A percentile compares a stretch with the other conserved stretches of the same genome.
phyloP scores from a whole-genome alignment of 1,140 invertebrate genomes.

The Drosophila lini region DNA sequence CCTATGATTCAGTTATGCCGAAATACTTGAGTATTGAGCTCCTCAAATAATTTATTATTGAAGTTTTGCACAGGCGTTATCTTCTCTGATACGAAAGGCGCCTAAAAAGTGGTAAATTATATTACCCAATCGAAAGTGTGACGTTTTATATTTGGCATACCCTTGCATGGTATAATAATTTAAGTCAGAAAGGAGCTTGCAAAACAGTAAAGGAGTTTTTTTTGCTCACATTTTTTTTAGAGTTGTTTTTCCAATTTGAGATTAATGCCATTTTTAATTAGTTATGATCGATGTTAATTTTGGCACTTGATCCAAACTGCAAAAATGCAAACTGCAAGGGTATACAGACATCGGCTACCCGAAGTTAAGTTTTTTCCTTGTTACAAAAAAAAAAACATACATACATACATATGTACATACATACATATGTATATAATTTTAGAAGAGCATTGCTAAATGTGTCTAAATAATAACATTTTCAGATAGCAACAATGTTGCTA shows the following conservation, averaged over 20 bases:
- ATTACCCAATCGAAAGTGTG: conserved; percentile 15
- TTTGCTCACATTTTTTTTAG: too few relatives aligned
- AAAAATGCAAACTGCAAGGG: too few relatives aligned
- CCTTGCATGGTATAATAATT: too few relatives aligned
- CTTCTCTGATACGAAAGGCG: conserved; percentile 26
- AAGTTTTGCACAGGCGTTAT: conserved; percentile 35
- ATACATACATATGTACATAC: background rate
- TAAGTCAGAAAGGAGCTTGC: too few relatives aligned
- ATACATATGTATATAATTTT: background rate
- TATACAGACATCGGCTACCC: too few relatives aligned
- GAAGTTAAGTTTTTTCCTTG: too few relatives aligned
- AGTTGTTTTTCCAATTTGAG: too few relatives aligned
- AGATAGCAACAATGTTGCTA: conserved; percentile 32
- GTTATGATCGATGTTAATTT: too few relatives aligned
- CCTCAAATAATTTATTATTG: conserved; percentile 41
- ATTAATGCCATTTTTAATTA: too few relatives aligned
- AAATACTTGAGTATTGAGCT: conserved; percentile 37
- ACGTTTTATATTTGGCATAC: too few relatives aligned
- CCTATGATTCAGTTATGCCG: conserved; percentile 35
- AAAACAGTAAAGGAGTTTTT: too few relatives aligned
- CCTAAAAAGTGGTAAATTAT: conserved; percentile 18
- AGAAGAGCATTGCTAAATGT: background rate
- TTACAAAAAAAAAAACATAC: background rate
- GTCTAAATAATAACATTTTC: background rate
- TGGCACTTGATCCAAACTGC: too few relatives aligned